These are phyloP conservation scores for Gadus macrocephalus DNA, from an alignment of 2,113 vertebrate genomes.

Conservation along the genomic window DNA sequence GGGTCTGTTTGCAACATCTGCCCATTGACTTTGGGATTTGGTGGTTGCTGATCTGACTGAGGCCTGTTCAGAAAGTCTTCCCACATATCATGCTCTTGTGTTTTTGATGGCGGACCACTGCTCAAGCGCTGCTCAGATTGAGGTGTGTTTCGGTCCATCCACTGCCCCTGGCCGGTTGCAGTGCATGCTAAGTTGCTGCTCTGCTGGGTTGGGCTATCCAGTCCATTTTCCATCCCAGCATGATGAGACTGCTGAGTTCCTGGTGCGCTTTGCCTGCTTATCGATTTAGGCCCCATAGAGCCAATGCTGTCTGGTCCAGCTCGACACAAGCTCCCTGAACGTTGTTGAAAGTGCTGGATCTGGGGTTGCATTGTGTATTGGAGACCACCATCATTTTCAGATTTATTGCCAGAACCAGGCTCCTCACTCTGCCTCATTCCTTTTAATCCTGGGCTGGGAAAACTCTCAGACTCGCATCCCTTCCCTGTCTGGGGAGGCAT, in stretches of 20 bases:
- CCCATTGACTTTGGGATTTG: slow-evolving; percentile 60
- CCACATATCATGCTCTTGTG: slow-evolving; percentile 63
- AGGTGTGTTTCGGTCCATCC: slow-evolving; percentile 78
- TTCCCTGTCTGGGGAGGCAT: slow-evolving; percentile 46
- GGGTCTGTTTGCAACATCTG: slow-evolving; percentile 70
- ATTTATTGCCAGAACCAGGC: slow-evolving; percentile 37
- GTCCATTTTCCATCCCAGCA: slow-evolving; percentile 58
- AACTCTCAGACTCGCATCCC: slow-evolving; percentile 58
- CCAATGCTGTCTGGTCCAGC: slow-evolving; percentile 24
- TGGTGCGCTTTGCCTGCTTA: not conserved
- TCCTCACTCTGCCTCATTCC: slow-evolving; percentile 62
- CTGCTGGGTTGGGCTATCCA: slow-evolving; percentile 53
- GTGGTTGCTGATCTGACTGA: slow-evolving; percentile 59
- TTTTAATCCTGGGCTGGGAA: slow-evolving; percentile 57
- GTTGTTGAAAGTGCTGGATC: slow-evolving; percentile 41
- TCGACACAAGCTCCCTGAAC: slow-evolving; percentile 35
- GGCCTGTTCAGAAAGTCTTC: slow-evolving; percentile 64
- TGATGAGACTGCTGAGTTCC: slow-evolving; percentile 37
- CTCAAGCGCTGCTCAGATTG: slow-evolving; percentile 54
- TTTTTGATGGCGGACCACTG: slow-evolving; percentile 47
- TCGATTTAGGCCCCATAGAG: slow-evolving; percentile 17
- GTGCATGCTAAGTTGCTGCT: slow-evolving; percentile 37
- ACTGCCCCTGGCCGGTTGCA: slow-evolving; percentile 67
- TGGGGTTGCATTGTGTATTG: slow-evolving; percentile 54
- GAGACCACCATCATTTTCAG: slow-evolving; percentile 32